A percentile compares a stretch with the other conserved stretches of the same genome.
Conservation (phyloP, 2,888 invertebrate species). For the Strigamia maritima region DNA sequence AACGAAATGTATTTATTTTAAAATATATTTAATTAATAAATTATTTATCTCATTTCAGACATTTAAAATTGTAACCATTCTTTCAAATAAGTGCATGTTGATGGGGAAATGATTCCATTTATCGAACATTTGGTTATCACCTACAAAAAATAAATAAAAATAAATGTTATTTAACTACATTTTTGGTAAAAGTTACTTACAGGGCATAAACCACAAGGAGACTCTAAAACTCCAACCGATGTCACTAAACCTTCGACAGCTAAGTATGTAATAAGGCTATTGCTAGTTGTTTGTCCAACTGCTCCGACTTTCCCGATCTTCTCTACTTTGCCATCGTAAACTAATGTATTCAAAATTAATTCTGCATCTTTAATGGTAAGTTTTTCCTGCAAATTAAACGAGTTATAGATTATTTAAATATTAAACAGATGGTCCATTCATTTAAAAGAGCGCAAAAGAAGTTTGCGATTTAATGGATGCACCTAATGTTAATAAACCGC, state of each 20-base stretch:
- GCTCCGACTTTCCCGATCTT: constrained; percentile 8
- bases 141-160: constrained; percentile 47
- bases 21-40: background rate
- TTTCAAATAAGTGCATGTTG: constrained; percentile 78
- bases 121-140: constrained; percentile 70
- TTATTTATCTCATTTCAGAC: background rate
- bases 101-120: constrained; percentile 77
- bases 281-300: constrained; percentile 53
- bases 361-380: constrained; percentile 79
- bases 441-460: no score
- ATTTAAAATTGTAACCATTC: constrained; percentile 72
- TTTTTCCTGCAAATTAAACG: constrained; percentile 54
- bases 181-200: constrained; percentile 58
- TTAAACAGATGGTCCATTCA: no score
- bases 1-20: background rate
- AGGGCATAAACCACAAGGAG: constrained; percentile 90
- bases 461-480: no score
- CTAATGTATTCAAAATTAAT: constrained; percentile 82
- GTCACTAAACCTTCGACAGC: constrained; percentile 72
- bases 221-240: constrained; percentile 75
- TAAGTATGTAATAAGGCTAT: constrained; percentile 64
- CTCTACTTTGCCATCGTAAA: constrained; percentile 45
- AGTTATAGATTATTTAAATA: constrained; percentile 67
- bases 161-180: background rate
- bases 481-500: no score